Conservation (phyloP, 2,888 invertebrate genomes). For the Habrosyne pyritoides region DNA sequence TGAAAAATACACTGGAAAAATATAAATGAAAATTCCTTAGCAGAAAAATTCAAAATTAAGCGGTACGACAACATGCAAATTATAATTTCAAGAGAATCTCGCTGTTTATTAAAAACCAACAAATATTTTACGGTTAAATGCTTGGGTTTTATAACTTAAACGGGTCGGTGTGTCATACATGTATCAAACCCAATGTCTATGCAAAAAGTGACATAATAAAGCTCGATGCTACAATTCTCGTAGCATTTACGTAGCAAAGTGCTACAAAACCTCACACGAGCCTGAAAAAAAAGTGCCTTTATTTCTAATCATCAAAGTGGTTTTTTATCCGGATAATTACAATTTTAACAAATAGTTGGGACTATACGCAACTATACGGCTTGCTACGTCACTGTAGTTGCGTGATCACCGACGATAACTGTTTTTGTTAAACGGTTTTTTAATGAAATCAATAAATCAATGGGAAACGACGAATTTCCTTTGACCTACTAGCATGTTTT, state of each 20-base stretch:
- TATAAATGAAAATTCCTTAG: not conserved
- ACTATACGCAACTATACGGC: not conserved
- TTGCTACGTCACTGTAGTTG: constrained; percentile 23
- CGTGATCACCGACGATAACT: constrained; percentile 35
- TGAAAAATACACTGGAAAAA: not conserved
- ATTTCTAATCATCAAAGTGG: no score
- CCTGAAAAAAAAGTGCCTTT: not conserved
- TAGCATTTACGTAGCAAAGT: constrained; percentile 1
- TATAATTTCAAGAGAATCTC: no score
- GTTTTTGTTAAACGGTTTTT: constrained; percentile 27
- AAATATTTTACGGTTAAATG: no score
- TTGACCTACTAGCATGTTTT: constrained; percentile 6
- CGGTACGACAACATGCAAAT: no score
- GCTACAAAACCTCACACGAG: not conserved
- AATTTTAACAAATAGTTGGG: not conserved
- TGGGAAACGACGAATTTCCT: constrained; percentile 17
- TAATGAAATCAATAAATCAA: constrained; percentile 34
- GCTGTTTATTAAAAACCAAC: not conserved
- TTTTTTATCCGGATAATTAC: not conserved
- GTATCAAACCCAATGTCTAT: not conserved
- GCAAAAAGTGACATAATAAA: not conserved
- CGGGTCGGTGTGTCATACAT: no score
- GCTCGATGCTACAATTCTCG: not conserved
- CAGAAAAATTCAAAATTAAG: no score
- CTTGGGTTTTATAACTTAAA: no score